These are phyloP conservation scores for Cyclura pinguis DNA, from an alignment of 2,797 vertebrate species.

Conservation along the genomic window DNA sequence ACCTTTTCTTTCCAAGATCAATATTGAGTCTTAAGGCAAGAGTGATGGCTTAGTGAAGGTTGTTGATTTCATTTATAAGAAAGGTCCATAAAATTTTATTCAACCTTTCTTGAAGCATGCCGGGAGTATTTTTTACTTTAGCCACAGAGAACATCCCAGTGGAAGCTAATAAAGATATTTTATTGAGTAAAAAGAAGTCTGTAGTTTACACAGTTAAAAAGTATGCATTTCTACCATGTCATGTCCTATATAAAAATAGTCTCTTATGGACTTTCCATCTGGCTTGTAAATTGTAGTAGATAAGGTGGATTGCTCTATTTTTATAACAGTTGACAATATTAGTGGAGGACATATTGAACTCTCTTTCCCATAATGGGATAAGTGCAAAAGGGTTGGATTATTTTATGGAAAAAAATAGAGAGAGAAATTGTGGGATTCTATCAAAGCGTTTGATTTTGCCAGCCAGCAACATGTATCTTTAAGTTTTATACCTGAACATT, in stretches of 20 bases:
- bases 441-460: not conserved
- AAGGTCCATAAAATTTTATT: conserved; percentile 70
- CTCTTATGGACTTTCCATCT: conserved; percentile 15
- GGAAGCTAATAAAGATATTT: conserved; percentile 64
- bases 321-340: not conserved
- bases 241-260: conserved; percentile 46
- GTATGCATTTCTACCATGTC: conserved; percentile 42
- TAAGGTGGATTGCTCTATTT: not conserved
- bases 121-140: conserved; percentile 43
- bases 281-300: conserved; percentile 15
- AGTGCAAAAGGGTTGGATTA: not conserved
- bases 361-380: conserved; percentile 5
- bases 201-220: conserved; percentile 50
- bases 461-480: not conserved
- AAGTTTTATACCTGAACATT: conserved; percentile 7
- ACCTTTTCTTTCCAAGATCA: conserved; percentile 37
- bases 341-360: not conserved
- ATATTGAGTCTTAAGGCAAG: conserved; percentile 55
- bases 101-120: conserved; percentile 66
- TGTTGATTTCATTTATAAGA: conserved; percentile 63
- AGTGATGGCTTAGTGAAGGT: conserved; percentile 58
- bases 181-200: conserved; percentile 60
- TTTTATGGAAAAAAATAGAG: conserved; percentile 9
- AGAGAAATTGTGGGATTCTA: not conserved
- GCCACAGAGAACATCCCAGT: conserved; percentile 54